Evolutionary conservation across 2,113 vertebrate genomes (phyloP).

Genomic region (Corythaeola cristata): DNA sequence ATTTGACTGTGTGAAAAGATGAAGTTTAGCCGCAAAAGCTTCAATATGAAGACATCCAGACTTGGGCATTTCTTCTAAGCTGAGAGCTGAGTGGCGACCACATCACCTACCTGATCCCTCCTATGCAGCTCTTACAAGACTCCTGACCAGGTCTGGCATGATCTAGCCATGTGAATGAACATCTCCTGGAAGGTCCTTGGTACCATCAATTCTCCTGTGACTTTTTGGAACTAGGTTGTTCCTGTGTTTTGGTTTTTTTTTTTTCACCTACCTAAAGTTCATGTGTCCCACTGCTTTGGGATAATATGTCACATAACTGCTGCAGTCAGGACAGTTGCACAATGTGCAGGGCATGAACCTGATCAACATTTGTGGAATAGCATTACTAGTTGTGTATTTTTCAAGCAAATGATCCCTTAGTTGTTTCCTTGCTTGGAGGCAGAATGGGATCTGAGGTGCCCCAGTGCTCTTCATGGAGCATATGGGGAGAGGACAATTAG

Average conservation of each 20-base stretch:
- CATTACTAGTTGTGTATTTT: not conserved
- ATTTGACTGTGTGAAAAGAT: not conserved
- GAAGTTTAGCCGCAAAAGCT: not conserved
- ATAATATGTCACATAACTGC: not conserved
- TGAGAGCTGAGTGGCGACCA: not conserved
- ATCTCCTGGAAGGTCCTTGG: not conserved
- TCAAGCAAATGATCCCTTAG: not conserved
- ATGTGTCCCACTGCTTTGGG: not conserved
- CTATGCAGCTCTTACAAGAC: not conserved
- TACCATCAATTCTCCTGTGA: not conserved
- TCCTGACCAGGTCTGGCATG: not conserved
- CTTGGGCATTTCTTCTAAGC: not conserved
- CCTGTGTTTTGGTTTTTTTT: not conserved
- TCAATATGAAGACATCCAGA: not conserved
- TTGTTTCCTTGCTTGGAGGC: not conserved
- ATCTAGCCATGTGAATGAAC: not conserved
- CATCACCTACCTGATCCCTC: not conserved
- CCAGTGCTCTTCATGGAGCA: not conserved
- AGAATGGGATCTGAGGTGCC: not conserved
- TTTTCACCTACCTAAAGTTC: not conserved
- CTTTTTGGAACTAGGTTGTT: not conserved
- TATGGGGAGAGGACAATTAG: not conserved
- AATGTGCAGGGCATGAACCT: not conserved
- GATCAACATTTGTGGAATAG: not conserved
- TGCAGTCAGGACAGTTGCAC: not conserved